Evolutionary conservation across 2,797 vertebrate species (phyloP).

Genomic region (Chaetophractus vellerosus): DNA sequence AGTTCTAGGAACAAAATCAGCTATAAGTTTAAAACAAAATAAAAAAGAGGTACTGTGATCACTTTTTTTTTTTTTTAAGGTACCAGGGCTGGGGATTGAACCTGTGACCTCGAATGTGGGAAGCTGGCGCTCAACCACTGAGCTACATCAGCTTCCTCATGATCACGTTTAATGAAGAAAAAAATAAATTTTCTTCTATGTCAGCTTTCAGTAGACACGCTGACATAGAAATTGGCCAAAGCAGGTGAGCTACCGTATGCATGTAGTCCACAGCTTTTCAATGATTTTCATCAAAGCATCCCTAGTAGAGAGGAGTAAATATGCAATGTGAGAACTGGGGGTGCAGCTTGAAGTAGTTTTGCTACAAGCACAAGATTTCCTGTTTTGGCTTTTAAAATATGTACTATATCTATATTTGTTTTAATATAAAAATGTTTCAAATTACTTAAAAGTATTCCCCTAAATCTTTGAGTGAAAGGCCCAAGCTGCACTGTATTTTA

Average conservation of each 20-base stretch:
- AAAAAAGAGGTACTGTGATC: neutral
- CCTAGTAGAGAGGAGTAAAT: neutral
- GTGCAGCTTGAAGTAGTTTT: neutral
- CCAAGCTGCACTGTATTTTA: neutral
- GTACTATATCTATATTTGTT: neutral
- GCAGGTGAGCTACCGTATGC: neutral
- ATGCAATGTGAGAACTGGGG: neutral
- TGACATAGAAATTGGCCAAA: neutral
- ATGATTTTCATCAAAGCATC: neutral
- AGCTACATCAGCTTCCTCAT: no score
- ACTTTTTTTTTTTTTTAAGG: neutral
- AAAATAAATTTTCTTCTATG: neutral
- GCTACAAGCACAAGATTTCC: neutral
- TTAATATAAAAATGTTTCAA: constrained; percentile 36
- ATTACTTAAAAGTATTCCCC: constrained; percentile 2
- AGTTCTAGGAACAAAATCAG: constrained; percentile 44
- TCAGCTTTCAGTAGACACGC: neutral
- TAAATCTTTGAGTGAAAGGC: neutral
- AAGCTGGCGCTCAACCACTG: no score
- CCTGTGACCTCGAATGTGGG: no score
- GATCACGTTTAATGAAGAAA: neutral
- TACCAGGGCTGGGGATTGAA: no score
- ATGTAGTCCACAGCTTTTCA: neutral
- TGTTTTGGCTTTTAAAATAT: constrained; percentile 15
- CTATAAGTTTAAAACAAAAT: neutral